A percentile compares a stretch with the other conserved stretches of the same genome.
Evolutionary conservation across 2,888 invertebrate genomes (phyloP).

Genomic region (Theretra japonica): DNA sequence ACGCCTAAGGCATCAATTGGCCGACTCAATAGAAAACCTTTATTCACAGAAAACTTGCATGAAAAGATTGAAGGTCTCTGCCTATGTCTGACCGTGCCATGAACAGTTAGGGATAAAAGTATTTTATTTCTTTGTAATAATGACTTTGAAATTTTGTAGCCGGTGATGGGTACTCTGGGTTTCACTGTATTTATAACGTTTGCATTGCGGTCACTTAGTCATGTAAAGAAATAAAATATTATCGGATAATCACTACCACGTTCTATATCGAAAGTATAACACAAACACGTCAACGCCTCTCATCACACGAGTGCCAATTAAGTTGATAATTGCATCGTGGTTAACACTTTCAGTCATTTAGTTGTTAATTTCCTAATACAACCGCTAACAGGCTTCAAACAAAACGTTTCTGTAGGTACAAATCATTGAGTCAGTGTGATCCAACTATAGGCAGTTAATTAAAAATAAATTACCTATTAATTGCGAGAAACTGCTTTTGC

Average conservation of each 20-base stretch:
- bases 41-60: no score
- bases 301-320: slow-evolving; percentile 12
- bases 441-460: neutral
- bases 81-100: no score
- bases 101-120: no score
- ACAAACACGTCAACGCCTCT: neutral
- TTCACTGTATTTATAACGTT: no score
- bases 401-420: neutral
- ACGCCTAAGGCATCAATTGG: no score
- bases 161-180: no score
- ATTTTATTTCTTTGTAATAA: no score
- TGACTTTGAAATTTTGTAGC: no score
- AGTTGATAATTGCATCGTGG: slow-evolving; percentile 1
- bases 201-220: no score
- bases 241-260: neutral
- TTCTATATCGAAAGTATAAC: neutral
- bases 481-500: no score
- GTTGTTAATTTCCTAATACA: slow-evolving; percentile 20
- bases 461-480: neutral
- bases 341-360: slow-evolving; percentile 17
- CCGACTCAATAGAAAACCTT: no score
- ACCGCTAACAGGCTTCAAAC: slow-evolving; percentile 2
- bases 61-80: no score
- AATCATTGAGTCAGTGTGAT: neutral
- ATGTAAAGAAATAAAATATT: neutral